Percentiles rank a stretch among this genome's conserved stretches.
Evolutionary conservation across 2,888 invertebrate species (phyloP).

Genomic region (Pseudanteris insignis): DNA sequence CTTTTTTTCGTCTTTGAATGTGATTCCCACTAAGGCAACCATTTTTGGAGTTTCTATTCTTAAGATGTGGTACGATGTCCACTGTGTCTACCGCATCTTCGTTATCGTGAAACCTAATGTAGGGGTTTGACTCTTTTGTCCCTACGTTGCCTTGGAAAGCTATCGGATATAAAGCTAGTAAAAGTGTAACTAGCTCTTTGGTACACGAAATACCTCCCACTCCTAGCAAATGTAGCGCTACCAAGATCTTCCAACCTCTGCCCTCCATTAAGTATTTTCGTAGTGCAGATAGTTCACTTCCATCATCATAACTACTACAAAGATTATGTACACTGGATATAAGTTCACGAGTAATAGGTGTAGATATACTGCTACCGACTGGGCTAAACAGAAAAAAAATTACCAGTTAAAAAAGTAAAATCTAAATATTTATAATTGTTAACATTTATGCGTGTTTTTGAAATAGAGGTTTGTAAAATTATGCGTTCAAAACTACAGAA

Average conservation of each 20-base stretch:
- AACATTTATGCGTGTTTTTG: too few relatives aligned
- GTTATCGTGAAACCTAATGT: conserved; percentile 55
- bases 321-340: conserved; percentile 72
- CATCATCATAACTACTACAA: conserved; percentile 60
- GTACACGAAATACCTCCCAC: conserved; percentile 72
- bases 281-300: conserved; percentile 66
- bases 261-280: conserved; percentile 71
- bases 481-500: too few relatives aligned
- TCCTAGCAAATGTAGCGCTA: conserved; percentile 70
- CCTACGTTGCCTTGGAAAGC: conserved; percentile 43
- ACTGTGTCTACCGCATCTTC: conserved; percentile 59
- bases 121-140: conserved; percentile 48
- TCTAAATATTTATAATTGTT: too few relatives aligned
- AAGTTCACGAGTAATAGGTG: conserved; percentile 73
- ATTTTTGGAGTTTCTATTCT: conserved; percentile 47
- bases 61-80: conserved; percentile 57
- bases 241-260: conserved; percentile 73
- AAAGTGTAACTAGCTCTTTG: conserved; percentile 71
- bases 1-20: conserved; percentile 12
- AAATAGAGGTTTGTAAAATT: too few relatives aligned
- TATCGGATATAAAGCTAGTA: conserved; percentile 70
- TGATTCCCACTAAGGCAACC: conserved; percentile 33
- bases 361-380: conserved; percentile 70
- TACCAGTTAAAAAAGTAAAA: too few relatives aligned
- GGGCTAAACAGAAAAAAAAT: conserved; percentile 61